Conservation (phyloP, 2,797 vertebrate species). For the Acanthurus tractus region DNA sequence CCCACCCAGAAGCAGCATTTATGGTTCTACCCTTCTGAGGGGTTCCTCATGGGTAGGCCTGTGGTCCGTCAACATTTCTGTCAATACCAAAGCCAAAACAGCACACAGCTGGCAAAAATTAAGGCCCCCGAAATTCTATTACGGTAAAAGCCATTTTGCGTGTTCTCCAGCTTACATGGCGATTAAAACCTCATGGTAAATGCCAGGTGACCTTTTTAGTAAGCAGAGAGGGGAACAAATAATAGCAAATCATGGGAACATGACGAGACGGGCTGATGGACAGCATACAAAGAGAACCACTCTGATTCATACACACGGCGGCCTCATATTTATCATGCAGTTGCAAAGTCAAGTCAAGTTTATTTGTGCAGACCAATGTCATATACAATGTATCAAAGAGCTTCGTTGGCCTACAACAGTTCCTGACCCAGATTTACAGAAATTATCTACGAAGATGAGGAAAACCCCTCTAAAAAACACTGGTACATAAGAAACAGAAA, state of each 20-base stretch:
- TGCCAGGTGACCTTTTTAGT: slow-evolving; percentile 82
- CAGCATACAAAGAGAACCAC: slow-evolving; percentile 42
- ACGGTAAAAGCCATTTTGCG: slow-evolving; percentile 90
- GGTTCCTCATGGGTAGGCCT: slow-evolving; percentile 75
- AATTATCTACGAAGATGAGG: slow-evolving; percentile 58
- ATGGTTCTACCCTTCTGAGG: slow-evolving; percentile 60
- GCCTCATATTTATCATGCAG: slow-evolving; percentile 48
- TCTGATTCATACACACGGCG: slow-evolving; percentile 54
- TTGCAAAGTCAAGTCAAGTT: slow-evolving; percentile 64
- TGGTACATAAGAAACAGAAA: slow-evolving; percentile 46
- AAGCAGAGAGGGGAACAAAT: slow-evolving; percentile 76
- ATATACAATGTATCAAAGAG: slow-evolving; percentile 64
- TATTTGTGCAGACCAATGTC: slow-evolving; percentile 66
- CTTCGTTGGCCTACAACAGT: slow-evolving; percentile 47
- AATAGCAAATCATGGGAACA: slow-evolving; percentile 71
- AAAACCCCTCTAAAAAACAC: slow-evolving; percentile 68
- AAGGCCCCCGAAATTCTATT: slow-evolving; percentile 90
- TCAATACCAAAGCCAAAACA: slow-evolving; percentile 77
- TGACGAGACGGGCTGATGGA: slow-evolving; percentile 56
- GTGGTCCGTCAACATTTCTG: slow-evolving; percentile 80
- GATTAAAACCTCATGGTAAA: slow-evolving; percentile 85
- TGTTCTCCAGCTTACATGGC: slow-evolving; percentile 87
- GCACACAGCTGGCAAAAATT: slow-evolving; percentile 94
- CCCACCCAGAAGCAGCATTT: slow-evolving; percentile 75
- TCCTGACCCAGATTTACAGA: slow-evolving; percentile 59